Percentiles rank a stretch among this genome's conserved stretches.
These are phyloP conservation scores for Panthera tigris DNA, from an alignment of 2,113 vertebrate species.

Conservation along the genomic window DNA sequence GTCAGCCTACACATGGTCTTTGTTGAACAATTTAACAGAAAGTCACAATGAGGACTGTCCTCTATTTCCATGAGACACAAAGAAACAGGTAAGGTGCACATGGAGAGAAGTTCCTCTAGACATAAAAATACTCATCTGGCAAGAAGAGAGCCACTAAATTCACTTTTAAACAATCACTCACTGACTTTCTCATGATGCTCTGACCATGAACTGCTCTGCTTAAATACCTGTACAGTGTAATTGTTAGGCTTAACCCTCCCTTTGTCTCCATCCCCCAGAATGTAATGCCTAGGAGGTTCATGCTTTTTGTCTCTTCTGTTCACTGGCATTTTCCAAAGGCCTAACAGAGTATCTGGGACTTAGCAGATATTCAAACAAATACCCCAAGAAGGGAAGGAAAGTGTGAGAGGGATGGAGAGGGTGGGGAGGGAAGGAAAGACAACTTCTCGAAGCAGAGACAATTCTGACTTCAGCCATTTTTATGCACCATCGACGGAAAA, in stretches of 20 bases:
- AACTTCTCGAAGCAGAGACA: neutral
- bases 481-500: neutral
- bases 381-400: neutral
- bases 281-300: neutral
- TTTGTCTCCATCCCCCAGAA: neutral
- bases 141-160: neutral
- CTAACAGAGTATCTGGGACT: neutral
- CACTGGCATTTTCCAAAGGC: neutral
- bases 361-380: neutral
- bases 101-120: neutral
- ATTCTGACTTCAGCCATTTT: neutral
- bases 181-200: neutral
- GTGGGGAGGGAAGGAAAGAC: rapidly evolving
- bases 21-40: neutral
- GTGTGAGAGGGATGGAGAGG: too few species aligned
- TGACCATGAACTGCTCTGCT: too few species aligned
- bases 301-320: neutral
- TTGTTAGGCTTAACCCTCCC: neutral
- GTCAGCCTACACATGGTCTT: neutral
- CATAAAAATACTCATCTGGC: too few species aligned
- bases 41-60: neutral
- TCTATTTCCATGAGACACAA: neutral
- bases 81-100: neutral
- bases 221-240: neutral
- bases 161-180: neutral